Evolutionary conservation across 2,113 vertebrate genomes (phyloP).

Genomic region (Conger conger): DNA sequence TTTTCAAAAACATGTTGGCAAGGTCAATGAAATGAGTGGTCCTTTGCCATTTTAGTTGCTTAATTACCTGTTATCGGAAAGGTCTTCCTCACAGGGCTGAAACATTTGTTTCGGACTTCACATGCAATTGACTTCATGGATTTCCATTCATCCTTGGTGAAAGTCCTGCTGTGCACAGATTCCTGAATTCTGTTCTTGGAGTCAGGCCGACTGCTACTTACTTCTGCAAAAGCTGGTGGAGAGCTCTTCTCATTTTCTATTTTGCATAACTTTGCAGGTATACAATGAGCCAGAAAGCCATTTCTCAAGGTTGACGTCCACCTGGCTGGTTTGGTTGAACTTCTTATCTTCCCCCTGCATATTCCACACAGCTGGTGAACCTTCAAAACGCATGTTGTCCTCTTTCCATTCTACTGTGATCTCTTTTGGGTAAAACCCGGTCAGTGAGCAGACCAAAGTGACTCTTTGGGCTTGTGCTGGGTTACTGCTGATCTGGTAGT

Average conservation of each 20-base stretch:
- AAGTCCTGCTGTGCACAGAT: too few relatives aligned
- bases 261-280: not conserved
- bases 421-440: constrained; percentile 37
- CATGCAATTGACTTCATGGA: too few relatives aligned
- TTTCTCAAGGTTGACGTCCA: not conserved
- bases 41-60: too few relatives aligned
- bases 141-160: too few relatives aligned
- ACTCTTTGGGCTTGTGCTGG: constrained; percentile 24
- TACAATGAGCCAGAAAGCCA: not conserved
- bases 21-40: too few relatives aligned
- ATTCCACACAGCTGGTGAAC: not conserved
- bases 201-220: not conserved
- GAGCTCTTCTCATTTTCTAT: not conserved
- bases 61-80: too few relatives aligned
- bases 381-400: accelerated
- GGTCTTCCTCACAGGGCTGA: too few relatives aligned
- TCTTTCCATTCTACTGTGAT: constrained; percentile 43
- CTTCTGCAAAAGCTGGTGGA: constrained; percentile 42
- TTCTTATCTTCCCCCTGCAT: accelerated
- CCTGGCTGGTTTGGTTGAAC: constrained; percentile 44
- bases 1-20: too few relatives aligned
- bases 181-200: too few relatives aligned
- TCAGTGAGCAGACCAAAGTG: constrained; percentile 57
- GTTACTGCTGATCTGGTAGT: constrained; percentile 39
- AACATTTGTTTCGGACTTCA: too few relatives aligned